Evolutionary conservation across 2,797 vertebrate species (phyloP).

Genomic region (Sebastiscus albofasciatus): DNA sequence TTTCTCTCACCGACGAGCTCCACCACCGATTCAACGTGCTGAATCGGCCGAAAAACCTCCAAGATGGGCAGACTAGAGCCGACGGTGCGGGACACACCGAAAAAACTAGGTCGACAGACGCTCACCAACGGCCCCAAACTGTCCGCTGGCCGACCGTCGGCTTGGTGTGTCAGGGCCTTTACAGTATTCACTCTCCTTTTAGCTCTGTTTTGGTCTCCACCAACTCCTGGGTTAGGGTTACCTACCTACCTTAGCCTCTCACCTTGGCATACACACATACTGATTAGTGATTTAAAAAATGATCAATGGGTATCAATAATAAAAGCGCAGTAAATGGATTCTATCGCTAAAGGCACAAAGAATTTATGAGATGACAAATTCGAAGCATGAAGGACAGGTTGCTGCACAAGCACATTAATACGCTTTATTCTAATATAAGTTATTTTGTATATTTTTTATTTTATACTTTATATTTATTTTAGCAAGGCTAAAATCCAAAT

Average conservation of each 20-base stretch:
- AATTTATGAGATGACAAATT: background rate
- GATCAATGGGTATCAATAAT: background rate
- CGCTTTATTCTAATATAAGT: background rate
- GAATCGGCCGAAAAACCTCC: no score
- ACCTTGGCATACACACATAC: background rate
- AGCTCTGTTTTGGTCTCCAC: constrained; percentile 1
- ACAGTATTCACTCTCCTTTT: background rate
- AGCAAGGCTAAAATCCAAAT: background rate
- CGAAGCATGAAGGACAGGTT: background rate
- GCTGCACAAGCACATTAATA: background rate
- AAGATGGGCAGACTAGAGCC: no score
- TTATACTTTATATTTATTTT: background rate
- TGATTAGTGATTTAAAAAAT: background rate
- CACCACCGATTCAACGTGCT: no score
- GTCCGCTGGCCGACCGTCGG: no score
- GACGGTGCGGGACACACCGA: no score
- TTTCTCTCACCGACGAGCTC: no score
- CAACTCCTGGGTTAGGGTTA: no score
- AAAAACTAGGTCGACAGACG: no score
- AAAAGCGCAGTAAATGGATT: background rate
- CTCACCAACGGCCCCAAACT: no score
- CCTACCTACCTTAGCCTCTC: background rate
- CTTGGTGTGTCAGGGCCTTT: no score
- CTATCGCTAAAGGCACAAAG: background rate
- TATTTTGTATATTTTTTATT: background rate